A percentile compares a stretch with the other conserved stretches of the same genome.
Conservation (phyloP, 2,113 vertebrate species). For the Anser cygnoides region DNA sequence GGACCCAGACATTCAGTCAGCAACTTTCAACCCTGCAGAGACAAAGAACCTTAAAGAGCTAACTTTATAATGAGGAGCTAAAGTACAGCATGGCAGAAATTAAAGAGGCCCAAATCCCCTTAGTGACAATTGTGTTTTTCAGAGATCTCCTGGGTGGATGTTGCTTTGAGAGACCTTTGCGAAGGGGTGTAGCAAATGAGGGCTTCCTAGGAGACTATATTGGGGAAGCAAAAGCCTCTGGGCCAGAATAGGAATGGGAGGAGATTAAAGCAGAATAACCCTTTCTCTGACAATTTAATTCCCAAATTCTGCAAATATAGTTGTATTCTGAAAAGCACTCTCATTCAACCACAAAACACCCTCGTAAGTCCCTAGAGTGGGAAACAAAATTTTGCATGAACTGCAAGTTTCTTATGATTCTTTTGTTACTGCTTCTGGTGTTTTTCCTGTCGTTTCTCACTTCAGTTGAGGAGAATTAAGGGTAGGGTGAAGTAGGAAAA, state of each 20-base stretch:
- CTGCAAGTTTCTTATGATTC: not conserved
- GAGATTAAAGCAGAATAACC: not conserved
- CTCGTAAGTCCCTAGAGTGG: not conserved
- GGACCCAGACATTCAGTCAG: slow-evolving; percentile 38
- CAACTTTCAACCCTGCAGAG: slow-evolving; percentile 41
- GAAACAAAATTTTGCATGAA: not conserved
- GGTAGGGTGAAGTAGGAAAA: not conserved
- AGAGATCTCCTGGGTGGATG: not conserved
- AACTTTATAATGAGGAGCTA: slow-evolving; percentile 42
- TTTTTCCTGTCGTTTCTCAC: not conserved
- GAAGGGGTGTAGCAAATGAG: slow-evolving; percentile 19
- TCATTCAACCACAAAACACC: not conserved
- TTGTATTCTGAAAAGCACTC: not conserved
- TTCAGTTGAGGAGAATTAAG: not conserved
- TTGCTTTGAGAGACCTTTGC: slow-evolving; percentile 36
- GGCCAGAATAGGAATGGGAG: not conserved
- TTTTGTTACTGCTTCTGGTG: not conserved
- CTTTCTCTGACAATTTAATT: not conserved
- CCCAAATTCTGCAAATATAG: not conserved
- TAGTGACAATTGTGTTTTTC: slow-evolving; percentile 41
- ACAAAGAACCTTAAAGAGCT: slow-evolving; percentile 54
- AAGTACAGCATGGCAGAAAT: slow-evolving; percentile 23
- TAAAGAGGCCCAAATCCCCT: slow-evolving; percentile 16
- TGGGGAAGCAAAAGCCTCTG: slow-evolving; percentile 4
- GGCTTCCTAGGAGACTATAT: not conserved